Evolutionary conservation across 2,113 vertebrate species (phyloP).

Genomic region (Shinisaurus crocodilurus): DNA sequence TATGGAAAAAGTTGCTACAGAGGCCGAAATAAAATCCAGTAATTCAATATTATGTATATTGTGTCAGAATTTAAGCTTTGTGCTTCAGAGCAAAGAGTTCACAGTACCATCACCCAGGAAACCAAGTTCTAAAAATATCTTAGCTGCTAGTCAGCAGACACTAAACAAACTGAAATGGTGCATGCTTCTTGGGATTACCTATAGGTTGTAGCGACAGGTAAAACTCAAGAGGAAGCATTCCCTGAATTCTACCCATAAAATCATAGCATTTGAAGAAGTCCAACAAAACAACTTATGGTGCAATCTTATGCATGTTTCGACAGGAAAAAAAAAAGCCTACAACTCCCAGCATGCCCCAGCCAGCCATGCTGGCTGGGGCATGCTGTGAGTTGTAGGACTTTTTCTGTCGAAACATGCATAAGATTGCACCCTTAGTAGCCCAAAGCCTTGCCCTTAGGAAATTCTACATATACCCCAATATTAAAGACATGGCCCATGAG

Average conservation of each 20-base stretch:
- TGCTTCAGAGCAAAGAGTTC: conserved; percentile 21
- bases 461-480: not conserved
- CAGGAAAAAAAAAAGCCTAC: too few relatives aligned
- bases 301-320: too few relatives aligned
- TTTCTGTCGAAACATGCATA: too few relatives aligned
- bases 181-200: not conserved
- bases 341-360: too few relatives aligned
- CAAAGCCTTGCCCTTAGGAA: not conserved
- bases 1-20: conserved; percentile 17
- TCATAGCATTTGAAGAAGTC: not conserved
- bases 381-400: too few relatives aligned
- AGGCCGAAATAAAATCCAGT: conserved; percentile 13
- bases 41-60: not conserved
- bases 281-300: not conserved
- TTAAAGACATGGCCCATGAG: not conserved
- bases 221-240: not conserved
- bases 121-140: conserved; percentile 33
- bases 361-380: too few relatives aligned
- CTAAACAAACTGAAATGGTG: not conserved
- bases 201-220: not conserved
- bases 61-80: conserved; percentile 6
- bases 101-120: not conserved
- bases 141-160: not conserved
- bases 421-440: not conserved
- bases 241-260: not conserved